These are phyloP conservation scores for Chinchilla lanigera DNA, from an alignment of 2,113 vertebrate species.

Conservation along the genomic window DNA sequence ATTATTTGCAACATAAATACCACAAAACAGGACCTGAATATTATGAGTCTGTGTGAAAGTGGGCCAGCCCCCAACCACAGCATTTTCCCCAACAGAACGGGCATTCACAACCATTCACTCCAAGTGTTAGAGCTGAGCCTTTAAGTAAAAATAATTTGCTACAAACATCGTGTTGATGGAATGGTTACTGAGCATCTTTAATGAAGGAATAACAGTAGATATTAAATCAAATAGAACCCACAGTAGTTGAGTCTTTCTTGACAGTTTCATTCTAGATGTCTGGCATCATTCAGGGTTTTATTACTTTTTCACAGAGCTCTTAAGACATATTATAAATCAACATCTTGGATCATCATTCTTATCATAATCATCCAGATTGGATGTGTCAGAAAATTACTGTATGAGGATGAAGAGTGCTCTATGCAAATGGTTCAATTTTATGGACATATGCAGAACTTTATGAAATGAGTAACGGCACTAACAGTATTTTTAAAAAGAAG, in stretches of 20 bases:
- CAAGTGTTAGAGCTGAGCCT: constrained; percentile 35
- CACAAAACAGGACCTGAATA: constrained; percentile 74
- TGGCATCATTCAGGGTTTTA: neutral
- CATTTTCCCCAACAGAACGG: constrained; percentile 59
- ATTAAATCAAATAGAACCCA: constrained; percentile 35
- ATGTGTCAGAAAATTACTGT: constrained; percentile 30
- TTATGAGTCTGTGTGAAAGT: constrained; percentile 58
- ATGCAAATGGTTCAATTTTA: neutral
- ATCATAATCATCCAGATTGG: neutral
- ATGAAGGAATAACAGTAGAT: constrained; percentile 27
- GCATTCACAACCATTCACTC: constrained; percentile 38
- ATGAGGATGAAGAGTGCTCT: neutral
- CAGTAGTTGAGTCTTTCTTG: constrained; percentile 18
- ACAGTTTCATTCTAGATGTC: constrained; percentile 23
- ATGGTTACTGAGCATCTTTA: neutral
- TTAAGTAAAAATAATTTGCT: constrained; percentile 52
- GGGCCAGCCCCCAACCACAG: constrained; percentile 69
- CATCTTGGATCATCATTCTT: constrained; percentile 43
- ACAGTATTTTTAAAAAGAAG: constrained; percentile 37
- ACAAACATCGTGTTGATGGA: constrained; percentile 3
- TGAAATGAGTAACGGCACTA: neutral
- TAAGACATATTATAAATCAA: constrained; percentile 56
- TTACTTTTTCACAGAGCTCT: constrained; percentile 30
- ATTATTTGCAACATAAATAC: constrained; percentile 75
- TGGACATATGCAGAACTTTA: neutral